phyloP scores from a whole-genome alignment of 2,113 vertebrate species.

The Sapajus apella region DNA sequence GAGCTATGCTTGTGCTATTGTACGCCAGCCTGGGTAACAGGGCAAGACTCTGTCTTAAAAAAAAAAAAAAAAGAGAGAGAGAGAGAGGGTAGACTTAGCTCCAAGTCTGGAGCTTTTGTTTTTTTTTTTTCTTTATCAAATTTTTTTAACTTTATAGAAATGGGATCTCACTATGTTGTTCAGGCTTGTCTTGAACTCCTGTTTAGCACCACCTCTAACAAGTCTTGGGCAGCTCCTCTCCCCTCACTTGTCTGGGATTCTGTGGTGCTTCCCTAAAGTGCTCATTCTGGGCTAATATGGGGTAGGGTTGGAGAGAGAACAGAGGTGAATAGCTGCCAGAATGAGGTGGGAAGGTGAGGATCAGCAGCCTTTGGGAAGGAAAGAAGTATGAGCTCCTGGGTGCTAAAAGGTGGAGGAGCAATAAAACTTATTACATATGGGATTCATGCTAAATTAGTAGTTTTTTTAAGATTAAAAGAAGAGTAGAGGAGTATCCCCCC shows the following conservation, averaged over 20 bases:
- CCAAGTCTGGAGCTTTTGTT: not conserved
- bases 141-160: too few species aligned
- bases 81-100: not conserved
- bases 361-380: conserved; percentile 15
- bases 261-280: not conserved
- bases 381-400: not conserved
- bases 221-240: not conserved
- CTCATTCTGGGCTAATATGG: not conserved
- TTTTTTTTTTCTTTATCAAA: too few species aligned
- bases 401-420: not conserved
- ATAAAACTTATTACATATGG: not conserved
- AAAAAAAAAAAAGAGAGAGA: too few species aligned
- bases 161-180: too few species aligned
- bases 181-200: not conserved
- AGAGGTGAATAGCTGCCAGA: not conserved
- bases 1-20: too few species aligned
- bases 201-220: not conserved
- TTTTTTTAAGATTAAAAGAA: not conserved
- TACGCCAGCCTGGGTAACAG: too few species aligned
- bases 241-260: not conserved
- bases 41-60: too few species aligned
- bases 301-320: not conserved
- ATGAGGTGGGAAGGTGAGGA: not conserved
- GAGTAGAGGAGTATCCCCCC: not conserved
- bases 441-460: not conserved